A percentile compares a stretch with the other conserved stretches of the same genome.
phyloP scores from a whole-genome alignment of 2,888 invertebrate genomes.

The Drosophila meridiana region DNA sequence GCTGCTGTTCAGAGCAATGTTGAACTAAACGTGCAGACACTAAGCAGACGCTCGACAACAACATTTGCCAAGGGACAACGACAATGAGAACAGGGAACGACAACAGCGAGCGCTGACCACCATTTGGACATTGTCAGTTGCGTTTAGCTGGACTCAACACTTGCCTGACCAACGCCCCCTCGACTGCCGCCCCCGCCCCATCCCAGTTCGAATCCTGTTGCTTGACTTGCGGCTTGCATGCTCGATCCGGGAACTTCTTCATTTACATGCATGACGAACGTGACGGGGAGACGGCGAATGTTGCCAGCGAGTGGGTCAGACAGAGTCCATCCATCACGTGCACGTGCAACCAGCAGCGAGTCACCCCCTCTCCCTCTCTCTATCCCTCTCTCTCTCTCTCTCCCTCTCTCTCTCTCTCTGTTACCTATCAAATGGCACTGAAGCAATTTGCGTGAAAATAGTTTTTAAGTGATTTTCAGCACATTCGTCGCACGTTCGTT shows the following conservation, averaged over 20 bases:
- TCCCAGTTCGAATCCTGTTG: constrained; percentile 5
- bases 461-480: constrained; percentile 66
- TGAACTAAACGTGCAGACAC: constrained; percentile 54
- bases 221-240: constrained; percentile 30
- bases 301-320: constrained; percentile 34
- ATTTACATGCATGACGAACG: constrained; percentile 78
- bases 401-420: neutral
- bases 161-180: too few relatives aligned
- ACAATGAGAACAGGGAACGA: constrained; percentile 10
- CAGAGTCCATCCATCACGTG: constrained; percentile 68
- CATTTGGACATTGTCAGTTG: constrained; percentile 23
- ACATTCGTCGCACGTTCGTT: constrained; percentile 13
- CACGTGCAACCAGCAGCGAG: constrained; percentile 56
- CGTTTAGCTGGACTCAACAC: neutral
- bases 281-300: constrained; percentile 33
- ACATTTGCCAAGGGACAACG: constrained; percentile 39
- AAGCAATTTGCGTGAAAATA: constrained; percentile 70
- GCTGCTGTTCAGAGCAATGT: constrained; percentile 19
- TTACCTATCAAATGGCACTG: constrained; percentile 16
- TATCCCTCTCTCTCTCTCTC: neutral
- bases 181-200: too few relatives aligned
- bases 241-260: constrained; percentile 63
- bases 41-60: constrained; percentile 71
- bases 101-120: constrained; percentile 23
- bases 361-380: neutral